Conservation (phyloP, 2,888 invertebrate genomes). For the Amiota minor region DNA sequence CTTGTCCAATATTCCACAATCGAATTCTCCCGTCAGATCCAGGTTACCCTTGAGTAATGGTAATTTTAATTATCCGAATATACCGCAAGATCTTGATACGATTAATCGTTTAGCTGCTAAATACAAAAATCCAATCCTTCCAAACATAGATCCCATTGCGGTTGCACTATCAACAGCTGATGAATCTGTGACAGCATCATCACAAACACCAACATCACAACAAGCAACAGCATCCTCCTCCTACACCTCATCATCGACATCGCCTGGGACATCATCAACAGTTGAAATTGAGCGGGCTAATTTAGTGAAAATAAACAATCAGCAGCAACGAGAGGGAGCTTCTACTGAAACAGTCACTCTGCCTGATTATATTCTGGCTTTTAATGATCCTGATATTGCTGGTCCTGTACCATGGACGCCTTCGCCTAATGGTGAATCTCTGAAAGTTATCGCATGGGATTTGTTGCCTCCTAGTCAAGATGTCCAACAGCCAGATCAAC, state of each 20-base stretch:
- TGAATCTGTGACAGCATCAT: constrained; percentile 25
- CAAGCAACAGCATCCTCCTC: constrained; percentile 44
- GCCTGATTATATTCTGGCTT: constrained; percentile 63
- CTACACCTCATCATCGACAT: constrained; percentile 48
- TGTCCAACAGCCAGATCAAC: background rate
- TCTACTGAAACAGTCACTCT: constrained; percentile 39
- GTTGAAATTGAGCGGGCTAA: constrained; percentile 66
- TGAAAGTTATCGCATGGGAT: constrained; percentile 71
- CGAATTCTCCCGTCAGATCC: constrained; percentile 2
- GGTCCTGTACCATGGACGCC: constrained; percentile 65
- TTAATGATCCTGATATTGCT: constrained; percentile 64
- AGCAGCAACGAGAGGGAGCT: background rate
- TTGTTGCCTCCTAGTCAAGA: constrained; percentile 60
- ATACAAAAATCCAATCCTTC: constrained; percentile 69
- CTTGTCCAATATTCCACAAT: background rate
- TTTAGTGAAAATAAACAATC: constrained; percentile 47
- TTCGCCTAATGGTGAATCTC: constrained; percentile 46
- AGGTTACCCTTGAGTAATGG: constrained; percentile 48
- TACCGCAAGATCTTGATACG: constrained; percentile 57
- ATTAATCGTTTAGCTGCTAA: constrained; percentile 59
- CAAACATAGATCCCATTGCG: constrained; percentile 71
- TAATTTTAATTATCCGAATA: constrained; percentile 58
- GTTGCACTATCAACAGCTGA: constrained; percentile 63
- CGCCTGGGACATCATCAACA: constrained; percentile 55
- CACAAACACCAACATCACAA: constrained; percentile 19